Conservation (phyloP, 2,888 invertebrate species). For the Rapana venosa region DNA sequence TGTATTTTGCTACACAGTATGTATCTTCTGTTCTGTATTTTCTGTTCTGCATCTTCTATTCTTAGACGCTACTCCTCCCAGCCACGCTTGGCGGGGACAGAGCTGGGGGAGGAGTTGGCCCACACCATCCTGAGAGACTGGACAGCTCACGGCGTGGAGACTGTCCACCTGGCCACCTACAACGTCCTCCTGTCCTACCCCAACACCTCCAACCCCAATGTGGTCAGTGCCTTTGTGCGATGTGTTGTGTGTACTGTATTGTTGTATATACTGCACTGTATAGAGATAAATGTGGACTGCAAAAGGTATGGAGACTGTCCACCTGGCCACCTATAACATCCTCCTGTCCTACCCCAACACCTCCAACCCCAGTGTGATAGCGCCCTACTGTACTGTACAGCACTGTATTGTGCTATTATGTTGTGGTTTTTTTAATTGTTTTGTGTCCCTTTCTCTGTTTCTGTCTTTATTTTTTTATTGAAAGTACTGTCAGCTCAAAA, state of each 20-base stretch:
- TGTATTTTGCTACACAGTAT: not conserved
- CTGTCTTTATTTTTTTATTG: too few species aligned
- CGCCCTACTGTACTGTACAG: not conserved
- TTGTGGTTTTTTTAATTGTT: too few species aligned
- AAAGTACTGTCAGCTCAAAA: too few species aligned
- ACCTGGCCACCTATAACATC: slow-evolving; percentile 60
- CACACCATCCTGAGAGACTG: slow-evolving; percentile 57
- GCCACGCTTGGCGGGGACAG: slow-evolving; percentile 67
- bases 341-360: not conserved
- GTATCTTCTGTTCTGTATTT: too few species aligned
- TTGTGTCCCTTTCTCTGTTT: too few species aligned
- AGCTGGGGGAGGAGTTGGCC: slow-evolving; percentile 56
- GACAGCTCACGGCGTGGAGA: slow-evolving; percentile 58
- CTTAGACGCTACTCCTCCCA: slow-evolving; percentile 55
- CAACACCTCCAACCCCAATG: slow-evolving; percentile 55
- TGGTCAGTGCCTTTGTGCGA: slow-evolving; percentile 46
- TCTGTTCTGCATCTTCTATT: too few species aligned
- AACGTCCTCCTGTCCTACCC: slow-evolving; percentile 71
- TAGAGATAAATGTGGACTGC: slow-evolving; percentile 50
- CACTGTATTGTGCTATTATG: too few species aligned
- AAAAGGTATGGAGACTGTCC: slow-evolving; percentile 61
- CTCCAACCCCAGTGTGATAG: not conserved
- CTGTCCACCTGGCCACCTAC: slow-evolving; percentile 61
- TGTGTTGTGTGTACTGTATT: not conserved
- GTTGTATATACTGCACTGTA: not conserved